Conservation (phyloP, 1,140 invertebrate genomes). For the Cardiocondyla obscurior region DNA sequence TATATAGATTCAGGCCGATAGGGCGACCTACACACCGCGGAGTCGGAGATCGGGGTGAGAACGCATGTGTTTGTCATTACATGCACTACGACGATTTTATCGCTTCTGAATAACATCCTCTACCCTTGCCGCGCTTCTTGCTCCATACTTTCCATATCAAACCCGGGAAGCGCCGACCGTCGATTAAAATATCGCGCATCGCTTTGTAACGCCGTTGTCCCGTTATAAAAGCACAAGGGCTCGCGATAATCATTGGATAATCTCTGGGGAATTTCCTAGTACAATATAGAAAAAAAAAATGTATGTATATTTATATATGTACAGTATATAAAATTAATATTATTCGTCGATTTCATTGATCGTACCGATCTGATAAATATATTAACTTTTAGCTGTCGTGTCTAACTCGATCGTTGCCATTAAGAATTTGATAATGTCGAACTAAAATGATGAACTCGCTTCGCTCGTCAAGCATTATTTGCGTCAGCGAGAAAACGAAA, state of each 20-base stretch:
- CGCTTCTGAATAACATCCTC: constrained; percentile 58
- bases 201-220: background rate
- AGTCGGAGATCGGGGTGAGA: constrained; percentile 60
- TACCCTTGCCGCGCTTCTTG: background rate
- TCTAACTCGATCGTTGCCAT: constrained; percentile 18
- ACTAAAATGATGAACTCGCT: constrained; percentile 15
- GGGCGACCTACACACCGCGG: constrained; percentile 50
- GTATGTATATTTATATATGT: too few relatives aligned
- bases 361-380: background rate
- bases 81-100: constrained; percentile 77
- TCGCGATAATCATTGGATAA: constrained; percentile 10
- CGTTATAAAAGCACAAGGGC: background rate
- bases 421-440: constrained; percentile 6
- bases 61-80: constrained; percentile 82
- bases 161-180: constrained; percentile 27
- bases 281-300: background rate
- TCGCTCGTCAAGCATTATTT: background rate
- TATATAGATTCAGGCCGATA: constrained; percentile 75
- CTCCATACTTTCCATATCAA: constrained; percentile 6
- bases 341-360: constrained; percentile 6
- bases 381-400: constrained; percentile 1
- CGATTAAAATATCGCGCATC: constrained; percentile 30
- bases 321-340: background rate
- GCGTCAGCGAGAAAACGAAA: constrained; percentile 23
- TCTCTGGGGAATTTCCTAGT: background rate